Evolutionary conservation across 2,888 invertebrate species (phyloP).

Genomic region (Scaptodrosophila latifasciaeformis): DNA sequence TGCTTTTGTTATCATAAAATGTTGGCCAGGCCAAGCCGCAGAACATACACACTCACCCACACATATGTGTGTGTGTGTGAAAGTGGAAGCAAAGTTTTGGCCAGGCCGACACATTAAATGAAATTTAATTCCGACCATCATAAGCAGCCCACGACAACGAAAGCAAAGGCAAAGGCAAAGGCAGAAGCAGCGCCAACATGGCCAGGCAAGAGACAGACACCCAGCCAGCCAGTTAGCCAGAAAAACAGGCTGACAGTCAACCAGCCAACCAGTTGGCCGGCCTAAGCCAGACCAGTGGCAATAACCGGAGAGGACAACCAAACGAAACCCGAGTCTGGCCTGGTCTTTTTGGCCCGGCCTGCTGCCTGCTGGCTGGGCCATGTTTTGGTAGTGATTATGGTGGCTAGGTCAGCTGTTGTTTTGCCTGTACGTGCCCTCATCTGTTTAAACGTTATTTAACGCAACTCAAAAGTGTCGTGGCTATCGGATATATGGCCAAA

Average conservation of each 20-base stretch:
- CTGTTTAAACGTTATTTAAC: conserved; percentile 65
- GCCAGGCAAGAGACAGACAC: conserved; percentile 23
- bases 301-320: too few relatives aligned
- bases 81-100: conserved; percentile 54
- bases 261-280: neutral
- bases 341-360: too few relatives aligned
- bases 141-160: conserved; percentile 41
- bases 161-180: conserved; percentile 13
- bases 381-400: conserved; percentile 20
- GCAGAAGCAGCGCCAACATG: conserved; percentile 3
- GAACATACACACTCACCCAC: conserved; percentile 22
- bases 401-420: conserved; percentile 24
- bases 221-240: conserved; percentile 56
- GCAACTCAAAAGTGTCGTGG: conserved; percentile 42
- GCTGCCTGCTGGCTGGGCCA: too few relatives aligned
- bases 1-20: conserved; percentile 64
- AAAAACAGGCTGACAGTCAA: conserved; percentile 29
- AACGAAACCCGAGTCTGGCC: too few relatives aligned
- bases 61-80: conserved; percentile 14
- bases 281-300: too few relatives aligned
- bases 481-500: conserved; percentile 22
- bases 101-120: conserved; percentile 58
- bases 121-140: conserved; percentile 65
- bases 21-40: conserved; percentile 51
- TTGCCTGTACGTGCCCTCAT: conserved; percentile 44